Base-by-base conservation (phyloP, 2,797 vertebrate genomes). In the Chiloscyllium punctatum region DNA sequence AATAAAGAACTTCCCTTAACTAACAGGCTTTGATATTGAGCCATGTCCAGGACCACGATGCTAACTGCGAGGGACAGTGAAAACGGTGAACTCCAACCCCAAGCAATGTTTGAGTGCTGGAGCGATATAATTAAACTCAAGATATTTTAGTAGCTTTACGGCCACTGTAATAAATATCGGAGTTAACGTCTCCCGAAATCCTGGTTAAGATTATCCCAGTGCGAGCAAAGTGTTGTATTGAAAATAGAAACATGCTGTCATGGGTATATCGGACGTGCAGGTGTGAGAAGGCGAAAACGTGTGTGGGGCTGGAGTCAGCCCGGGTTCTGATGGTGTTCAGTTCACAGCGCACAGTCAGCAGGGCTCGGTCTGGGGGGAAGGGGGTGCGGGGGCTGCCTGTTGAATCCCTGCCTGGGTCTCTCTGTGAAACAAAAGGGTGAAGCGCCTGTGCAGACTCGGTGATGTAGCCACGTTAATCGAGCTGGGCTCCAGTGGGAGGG, bases 361-460 rank as follows among this genome's bases (percentile, higher is more conserved):
- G 42, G 21, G 79, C 5, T 84, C 16, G 42, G 79, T 42, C 5
- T 42, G 79, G 30, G 74, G 74, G 57, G 11, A 62, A 11, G 57
- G 8, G 72, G 69, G 72, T 7, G 37, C 13, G 84, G 87, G 27
- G 90, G 15, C 51, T 37, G 90, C 66, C 90, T 92, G 90, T 92
- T 92, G 66, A 68, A 42, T 92, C 21, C 33, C 18, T 66, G 88
- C 57, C 88, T n/a, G n/a, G n/a, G 18, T 92, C 18, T 68, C n/a
- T 69, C 18, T 11, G 62, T 11, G 15, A 69, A 23, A 92, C 90
- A 92, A 92, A 92, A 69, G 90, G 90, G n/a, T 11, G 90, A 25
- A 69, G 66, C 90, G 90, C 90, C 90, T 68, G n/a, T 69, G 66
- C 90, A 42, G 90, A 92, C n/a, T 92, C 90, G 90, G 62, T 92